phyloP scores from a whole-genome alignment of 2,113 vertebrate genomes.

The Plectropomus leopardus region DNA sequence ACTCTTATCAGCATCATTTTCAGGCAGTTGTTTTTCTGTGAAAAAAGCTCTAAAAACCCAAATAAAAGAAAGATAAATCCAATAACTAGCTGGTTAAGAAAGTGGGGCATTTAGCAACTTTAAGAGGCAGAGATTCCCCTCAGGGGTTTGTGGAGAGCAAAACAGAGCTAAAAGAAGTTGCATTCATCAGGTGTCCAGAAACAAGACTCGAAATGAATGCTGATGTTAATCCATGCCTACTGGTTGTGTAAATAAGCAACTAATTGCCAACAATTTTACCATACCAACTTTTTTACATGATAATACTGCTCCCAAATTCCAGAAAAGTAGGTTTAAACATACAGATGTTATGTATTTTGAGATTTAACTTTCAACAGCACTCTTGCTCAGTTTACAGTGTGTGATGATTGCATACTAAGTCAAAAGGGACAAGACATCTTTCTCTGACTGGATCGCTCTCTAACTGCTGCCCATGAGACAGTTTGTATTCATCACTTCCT shows the following conservation, averaged over 20 bases:
- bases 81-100: background rate
- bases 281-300: background rate
- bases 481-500: slow-evolving; percentile 36
- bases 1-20: background rate
- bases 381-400: slow-evolving; percentile 5
- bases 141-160: background rate
- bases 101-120: background rate
- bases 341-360: slow-evolving; percentile 7
- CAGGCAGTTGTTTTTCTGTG: background rate
- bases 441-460: background rate
- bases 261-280: background rate
- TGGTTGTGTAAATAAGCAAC: background rate
- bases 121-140: background rate
- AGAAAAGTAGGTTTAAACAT: background rate
- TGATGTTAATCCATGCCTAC: background rate
- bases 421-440: background rate
- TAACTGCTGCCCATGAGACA: slow-evolving; percentile 21
- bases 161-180: background rate
- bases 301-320: background rate
- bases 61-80: background rate
- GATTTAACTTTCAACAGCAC: background rate
- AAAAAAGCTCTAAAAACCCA: background rate
- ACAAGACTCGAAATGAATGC: background rate
- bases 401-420: slow-evolving; percentile 15
- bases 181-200: background rate